A percentile compares a stretch with the other conserved stretches of the same genome.
These are phyloP conservation scores for Pemphredon lugubris DNA, from an alignment of 2,888 invertebrate species.

Conservation along the genomic window DNA sequence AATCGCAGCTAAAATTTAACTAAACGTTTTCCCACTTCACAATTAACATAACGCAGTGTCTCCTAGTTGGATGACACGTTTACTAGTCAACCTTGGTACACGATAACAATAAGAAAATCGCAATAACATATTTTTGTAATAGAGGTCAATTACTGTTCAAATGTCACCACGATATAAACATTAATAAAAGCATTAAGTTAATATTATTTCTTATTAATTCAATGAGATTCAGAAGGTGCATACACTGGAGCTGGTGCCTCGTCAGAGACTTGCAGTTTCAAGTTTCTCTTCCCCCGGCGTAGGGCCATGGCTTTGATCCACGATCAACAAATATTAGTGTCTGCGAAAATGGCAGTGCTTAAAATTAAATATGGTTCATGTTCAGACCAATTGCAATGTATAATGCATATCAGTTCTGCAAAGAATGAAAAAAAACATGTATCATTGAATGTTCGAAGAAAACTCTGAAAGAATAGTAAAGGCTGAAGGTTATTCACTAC, in stretches of 20 bases:
- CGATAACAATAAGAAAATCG: no score
- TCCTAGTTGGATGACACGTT: no score
- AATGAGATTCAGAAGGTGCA: slow-evolving; percentile 65
- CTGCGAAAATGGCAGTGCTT: slow-evolving; percentile 19
- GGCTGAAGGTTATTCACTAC: slow-evolving; percentile 35
- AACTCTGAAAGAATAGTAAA: slow-evolving; percentile 8
- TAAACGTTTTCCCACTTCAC: no score
- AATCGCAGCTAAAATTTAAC: no score
- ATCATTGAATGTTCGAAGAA: not conserved
- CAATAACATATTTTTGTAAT: no score
- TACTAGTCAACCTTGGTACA: no score
- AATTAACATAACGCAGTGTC: no score
- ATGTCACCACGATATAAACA: no score
- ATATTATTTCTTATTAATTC: no score
- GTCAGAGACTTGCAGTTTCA: slow-evolving; percentile 82
- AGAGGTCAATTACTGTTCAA: no score
- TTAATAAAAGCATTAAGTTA: no score
- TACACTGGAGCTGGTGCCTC: slow-evolving; percentile 82
- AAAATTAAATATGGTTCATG: slow-evolving; percentile 37
- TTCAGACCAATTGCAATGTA: slow-evolving; percentile 21
- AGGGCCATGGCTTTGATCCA: slow-evolving; percentile 70
- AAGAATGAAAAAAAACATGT: slow-evolving; percentile 19
- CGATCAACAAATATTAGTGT: slow-evolving; percentile 29
- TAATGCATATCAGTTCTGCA: slow-evolving; percentile 37
- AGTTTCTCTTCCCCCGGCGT: slow-evolving; percentile 78